These are phyloP conservation scores for Pseudochromis fuscus DNA, from an alignment of 2,797 vertebrate genomes.

Conservation along the genomic window DNA sequence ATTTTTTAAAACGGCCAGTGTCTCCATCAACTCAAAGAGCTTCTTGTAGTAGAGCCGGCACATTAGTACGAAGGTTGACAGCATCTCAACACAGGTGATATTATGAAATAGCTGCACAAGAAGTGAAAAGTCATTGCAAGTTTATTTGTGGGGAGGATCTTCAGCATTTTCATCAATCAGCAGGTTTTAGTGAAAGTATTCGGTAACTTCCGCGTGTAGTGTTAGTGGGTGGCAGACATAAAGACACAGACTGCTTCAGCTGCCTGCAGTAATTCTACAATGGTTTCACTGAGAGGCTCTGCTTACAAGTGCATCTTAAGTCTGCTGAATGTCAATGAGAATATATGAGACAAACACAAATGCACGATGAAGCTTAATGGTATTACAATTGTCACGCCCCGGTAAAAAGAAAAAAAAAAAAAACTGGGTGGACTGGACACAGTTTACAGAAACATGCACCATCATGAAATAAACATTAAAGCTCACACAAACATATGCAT, in stretches of 20 bases:
- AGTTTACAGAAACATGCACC: background rate
- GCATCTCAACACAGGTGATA: background rate
- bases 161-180: conserved; percentile 5
- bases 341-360: background rate
- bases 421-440: background rate
- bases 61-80: background rate
- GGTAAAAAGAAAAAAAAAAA: no score
- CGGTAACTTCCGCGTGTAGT: background rate
- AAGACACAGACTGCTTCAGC: no score
- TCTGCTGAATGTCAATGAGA: background rate
- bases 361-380: background rate
- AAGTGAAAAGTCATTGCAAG: conserved; percentile 4
- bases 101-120: background rate
- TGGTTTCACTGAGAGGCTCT: no score
- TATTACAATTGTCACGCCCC: background rate
- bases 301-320: background rate
- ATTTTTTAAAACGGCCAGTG: conserved; percentile 1
- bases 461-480: background rate
- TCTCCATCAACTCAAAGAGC: background rate
- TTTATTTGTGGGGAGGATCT: conserved; percentile 17
- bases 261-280: no score
- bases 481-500: no score
- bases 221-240: background rate
- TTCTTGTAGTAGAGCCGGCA: background rate
- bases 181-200: background rate